phyloP scores from a whole-genome alignment of 37 sponge, comb jelly and placozoan species.

The Ianthella basta region DNA sequence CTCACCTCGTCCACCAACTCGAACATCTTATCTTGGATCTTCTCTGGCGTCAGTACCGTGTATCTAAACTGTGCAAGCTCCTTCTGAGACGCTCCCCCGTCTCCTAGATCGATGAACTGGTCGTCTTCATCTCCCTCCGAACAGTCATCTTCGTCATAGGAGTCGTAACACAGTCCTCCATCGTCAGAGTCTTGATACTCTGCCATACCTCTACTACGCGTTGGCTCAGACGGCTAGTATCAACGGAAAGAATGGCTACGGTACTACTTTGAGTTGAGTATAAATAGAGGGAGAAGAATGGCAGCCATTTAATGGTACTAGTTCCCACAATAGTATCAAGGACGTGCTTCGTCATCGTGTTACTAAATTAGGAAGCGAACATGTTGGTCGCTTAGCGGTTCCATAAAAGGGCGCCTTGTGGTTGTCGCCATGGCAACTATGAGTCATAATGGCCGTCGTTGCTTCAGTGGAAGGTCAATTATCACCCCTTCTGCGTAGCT shows the following conservation, averaged over 20 bases:
- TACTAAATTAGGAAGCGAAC: not conserved
- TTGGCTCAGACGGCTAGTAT: not conserved
- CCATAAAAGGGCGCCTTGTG: slow-evolving; percentile 27
- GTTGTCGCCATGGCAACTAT: slow-evolving; percentile 19
- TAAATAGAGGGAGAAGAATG: not conserved
- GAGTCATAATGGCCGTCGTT: not conserved
- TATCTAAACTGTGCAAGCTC: slow-evolving; percentile 26
- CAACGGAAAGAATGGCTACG: not conserved
- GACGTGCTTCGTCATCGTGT: not conserved
- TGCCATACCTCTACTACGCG: slow-evolving; percentile 15
- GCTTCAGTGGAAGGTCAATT: not conserved
- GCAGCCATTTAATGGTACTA: slow-evolving; percentile 16
- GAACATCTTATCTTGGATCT: slow-evolving; percentile 82
- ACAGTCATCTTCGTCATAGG: slow-evolving; percentile 42
- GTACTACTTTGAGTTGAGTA: not conserved
- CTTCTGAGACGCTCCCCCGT: not conserved
- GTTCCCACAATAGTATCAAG: not conserved
- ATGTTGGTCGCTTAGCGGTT: not conserved
- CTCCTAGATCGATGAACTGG: not conserved
- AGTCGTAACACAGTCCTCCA: not conserved
- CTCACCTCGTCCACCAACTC: slow-evolving; percentile 82
- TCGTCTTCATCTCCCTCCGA: slow-evolving; percentile 18
- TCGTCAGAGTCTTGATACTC: slow-evolving; percentile 33
- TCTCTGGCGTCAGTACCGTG: slow-evolving; percentile 65
- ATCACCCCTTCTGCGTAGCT: not conserved